phyloP scores from a whole-genome alignment of 2,113 vertebrate genomes.

The Urocynchramus pylzowi region DNA sequence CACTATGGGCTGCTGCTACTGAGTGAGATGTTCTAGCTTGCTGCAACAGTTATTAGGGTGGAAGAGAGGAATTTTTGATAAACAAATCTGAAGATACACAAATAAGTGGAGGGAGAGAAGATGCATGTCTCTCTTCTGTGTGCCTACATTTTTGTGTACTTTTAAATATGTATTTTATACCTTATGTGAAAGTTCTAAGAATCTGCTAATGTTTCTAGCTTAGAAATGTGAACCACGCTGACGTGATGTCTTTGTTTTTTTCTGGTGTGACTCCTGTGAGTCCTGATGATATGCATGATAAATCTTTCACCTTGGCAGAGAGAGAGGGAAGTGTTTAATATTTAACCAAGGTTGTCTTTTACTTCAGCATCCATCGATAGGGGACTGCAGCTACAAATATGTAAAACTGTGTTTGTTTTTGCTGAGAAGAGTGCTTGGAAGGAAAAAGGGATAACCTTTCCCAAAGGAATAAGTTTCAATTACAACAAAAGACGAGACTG shows the following conservation, averaged over 20 bases:
- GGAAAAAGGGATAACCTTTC: not conserved
- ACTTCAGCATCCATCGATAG: not conserved
- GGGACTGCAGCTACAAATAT: not conserved
- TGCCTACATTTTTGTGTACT: not conserved
- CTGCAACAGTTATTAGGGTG: not conserved
- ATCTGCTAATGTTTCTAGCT: not conserved
- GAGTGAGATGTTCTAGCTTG: not conserved
- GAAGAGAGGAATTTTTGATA: not conserved
- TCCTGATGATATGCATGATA: not conserved
- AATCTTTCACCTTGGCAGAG: slow-evolving; percentile 34
- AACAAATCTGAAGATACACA: not conserved
- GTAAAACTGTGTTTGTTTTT: slow-evolving; percentile 15
- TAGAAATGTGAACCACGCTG: not conserved
- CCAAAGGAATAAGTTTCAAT: not conserved
- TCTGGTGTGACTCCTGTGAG: not conserved
- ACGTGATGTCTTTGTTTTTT: not conserved
- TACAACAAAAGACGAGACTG: not conserved
- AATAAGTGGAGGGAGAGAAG: not conserved
- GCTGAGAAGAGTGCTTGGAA: not conserved
- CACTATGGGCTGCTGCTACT: not conserved
- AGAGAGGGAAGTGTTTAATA: slow-evolving; percentile 36
- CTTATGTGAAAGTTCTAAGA: not conserved
- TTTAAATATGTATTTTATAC: not conserved
- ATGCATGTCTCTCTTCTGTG: not conserved
- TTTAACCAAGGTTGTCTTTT: slow-evolving; percentile 50